These are phyloP conservation scores for Spilarctia lutea DNA, from an alignment of 2,888 invertebrate species.

Conservation along the genomic window DNA sequence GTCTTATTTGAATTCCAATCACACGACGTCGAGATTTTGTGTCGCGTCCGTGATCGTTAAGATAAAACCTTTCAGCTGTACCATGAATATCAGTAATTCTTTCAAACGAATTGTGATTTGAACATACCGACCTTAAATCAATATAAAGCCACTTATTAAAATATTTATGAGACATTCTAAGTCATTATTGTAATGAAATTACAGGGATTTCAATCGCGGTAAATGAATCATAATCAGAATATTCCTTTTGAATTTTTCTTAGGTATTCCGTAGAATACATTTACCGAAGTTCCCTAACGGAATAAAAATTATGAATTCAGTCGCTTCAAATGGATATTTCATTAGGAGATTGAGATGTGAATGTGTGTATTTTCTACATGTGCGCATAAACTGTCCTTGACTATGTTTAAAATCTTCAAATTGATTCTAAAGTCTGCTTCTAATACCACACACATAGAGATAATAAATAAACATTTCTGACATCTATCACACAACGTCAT, in stretches of 20 bases:
- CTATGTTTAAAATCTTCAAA: too few relatives aligned
- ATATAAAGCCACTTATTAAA: not conserved
- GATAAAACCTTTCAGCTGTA: constrained; percentile 26
- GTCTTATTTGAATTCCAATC: constrained; percentile 54
- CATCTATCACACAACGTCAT: too few relatives aligned
- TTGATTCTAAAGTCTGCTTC: too few relatives aligned
- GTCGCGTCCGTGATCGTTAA: constrained; percentile 31
- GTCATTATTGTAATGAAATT: not conserved
- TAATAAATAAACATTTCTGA: too few relatives aligned
- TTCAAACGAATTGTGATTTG: constrained; percentile 6
- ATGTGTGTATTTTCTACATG: not conserved
- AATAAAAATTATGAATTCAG: not conserved
- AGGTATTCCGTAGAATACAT: not conserved
- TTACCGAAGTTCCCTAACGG: not conserved
- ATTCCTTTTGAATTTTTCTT: not conserved
- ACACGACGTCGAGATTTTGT: constrained; percentile 33
- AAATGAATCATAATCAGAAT: not conserved
- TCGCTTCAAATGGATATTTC: not conserved
- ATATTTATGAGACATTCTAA: not conserved
- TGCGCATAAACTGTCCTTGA: too few relatives aligned
- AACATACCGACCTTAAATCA: not conserved
- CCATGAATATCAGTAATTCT: constrained; percentile 37
- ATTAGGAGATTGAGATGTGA: not conserved
- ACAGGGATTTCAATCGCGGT: not conserved
- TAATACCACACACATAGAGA: too few relatives aligned